Evolutionary conservation across 2,888 invertebrate species (phyloP).

Genomic region (Cheilosia scutellata): DNA sequence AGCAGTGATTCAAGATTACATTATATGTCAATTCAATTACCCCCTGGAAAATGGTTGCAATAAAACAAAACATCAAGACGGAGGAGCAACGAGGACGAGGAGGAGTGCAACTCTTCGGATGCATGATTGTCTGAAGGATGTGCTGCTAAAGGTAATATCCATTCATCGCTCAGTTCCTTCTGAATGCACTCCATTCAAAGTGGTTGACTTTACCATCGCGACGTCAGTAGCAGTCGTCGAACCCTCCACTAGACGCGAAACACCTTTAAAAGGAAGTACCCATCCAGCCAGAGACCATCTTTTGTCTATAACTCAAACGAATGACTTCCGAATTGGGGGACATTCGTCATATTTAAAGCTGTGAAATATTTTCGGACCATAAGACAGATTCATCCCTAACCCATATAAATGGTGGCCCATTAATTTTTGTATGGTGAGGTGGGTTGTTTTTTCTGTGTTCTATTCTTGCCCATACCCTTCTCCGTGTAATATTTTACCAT

Average conservation of each 20-base stretch:
- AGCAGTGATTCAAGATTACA: conserved; percentile 75
- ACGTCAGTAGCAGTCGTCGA: not conserved
- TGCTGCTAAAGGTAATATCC: conserved; percentile 69
- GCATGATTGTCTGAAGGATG: conserved; percentile 67
- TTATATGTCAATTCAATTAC: conserved; percentile 76
- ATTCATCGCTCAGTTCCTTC: conserved; percentile 68
- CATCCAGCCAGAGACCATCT: conserved; percentile 33
- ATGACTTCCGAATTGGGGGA: conserved; percentile 69
- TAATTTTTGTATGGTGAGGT: conserved; percentile 40
- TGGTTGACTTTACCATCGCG: conserved; percentile 9
- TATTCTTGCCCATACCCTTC: conserved; percentile 3
- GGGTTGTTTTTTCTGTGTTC: not conserved
- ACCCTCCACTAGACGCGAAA: conserved; percentile 3
- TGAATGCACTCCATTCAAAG: conserved; percentile 62
- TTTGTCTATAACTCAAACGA: conserved; percentile 69
- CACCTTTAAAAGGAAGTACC: conserved; percentile 8
- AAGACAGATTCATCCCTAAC: conserved; percentile 66
- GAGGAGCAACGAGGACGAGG: conserved; percentile 7
- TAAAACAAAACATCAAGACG: conserved; percentile 73
- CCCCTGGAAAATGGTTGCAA: conserved; percentile 73
- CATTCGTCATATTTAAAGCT: conserved; percentile 74
- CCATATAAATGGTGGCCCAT: conserved; percentile 70
- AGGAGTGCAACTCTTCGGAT: conserved; percentile 12
- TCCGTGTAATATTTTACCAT: conserved; percentile 24
- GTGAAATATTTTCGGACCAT: conserved; percentile 68